Evolutionary conservation across 2,888 invertebrate genomes (phyloP), one percentile per base, ranked within the genome.

Genomic region (Xestia xanthographa): DNA sequence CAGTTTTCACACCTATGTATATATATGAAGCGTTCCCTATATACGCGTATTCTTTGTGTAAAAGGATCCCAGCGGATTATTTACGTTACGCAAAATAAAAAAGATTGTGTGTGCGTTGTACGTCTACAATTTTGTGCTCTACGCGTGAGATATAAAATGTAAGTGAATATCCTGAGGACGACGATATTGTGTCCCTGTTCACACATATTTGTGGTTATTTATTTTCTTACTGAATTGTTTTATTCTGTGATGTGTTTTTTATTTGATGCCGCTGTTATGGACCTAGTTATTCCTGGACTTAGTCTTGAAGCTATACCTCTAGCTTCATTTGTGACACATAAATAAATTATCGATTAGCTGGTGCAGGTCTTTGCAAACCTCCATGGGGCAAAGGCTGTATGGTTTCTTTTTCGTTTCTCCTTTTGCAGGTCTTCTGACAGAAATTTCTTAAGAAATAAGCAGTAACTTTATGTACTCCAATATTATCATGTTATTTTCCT

Each of bases 111-210:
- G 63, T 81, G 56, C 45, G 38, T 48, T 20, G 45, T 34, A 58
- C 26, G 84, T 56, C 67, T 62, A 68, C 71, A 71, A 75, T 80
- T 84, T 80, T n/a, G 68, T n/a, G 67, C 75, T 50, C 41, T 29
- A 66, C 53, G 43, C 62, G 43, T 45, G 66, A 63, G 34, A 69
- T 58, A 72, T 72, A 80, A 84, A 72, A 80, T 74, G 63, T 26
- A 84, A 84, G 80, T 66, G 81, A 79, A 84, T 84, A 72, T 78
- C 58, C 53, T 11, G 43, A 66, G 45, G 48, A 50, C 53, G 58
- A 68, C 68, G 50, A 70, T 67, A 81, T 79, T 62, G 29, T 66
- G 62, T 70, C 53, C 65, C 71, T 60, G 9, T 68, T 58, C 67
- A 26, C 60, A 77, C 53, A 83, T 72, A 53, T 71, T 53, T 45